Base-by-base conservation (phyloP, 2,797 vertebrate species). In the Centroberyx gerrardi region DNA sequence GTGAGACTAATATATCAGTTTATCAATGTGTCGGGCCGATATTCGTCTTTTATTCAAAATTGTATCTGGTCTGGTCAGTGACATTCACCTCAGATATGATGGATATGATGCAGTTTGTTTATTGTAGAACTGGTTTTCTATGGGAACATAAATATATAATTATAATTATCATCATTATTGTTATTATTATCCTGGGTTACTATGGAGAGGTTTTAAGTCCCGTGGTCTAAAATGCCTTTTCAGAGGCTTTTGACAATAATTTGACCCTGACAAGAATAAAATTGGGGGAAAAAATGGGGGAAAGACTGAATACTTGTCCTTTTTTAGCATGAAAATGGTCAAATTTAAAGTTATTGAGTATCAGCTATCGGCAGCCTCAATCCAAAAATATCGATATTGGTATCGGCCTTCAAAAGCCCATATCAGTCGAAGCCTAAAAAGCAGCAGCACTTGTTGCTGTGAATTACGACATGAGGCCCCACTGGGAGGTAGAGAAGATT, bases 401-500 rank as follows among this genome's bases (percentile, higher is more conserved):
- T 9, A 22, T 40, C 66, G 46, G 64, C 48, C 44, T 27, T 49
- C 28, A 65, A 51, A 72, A 64, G 2, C 48, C 42, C 59, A 36
- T 60, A 0, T 29, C 59, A 62, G 46, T 69, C 76, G 76, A 64
- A 31, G 65, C 36, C 70, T 72, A 80, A 82, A 80, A 69, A 75
- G 48, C 80, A 62, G 75, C 75, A 64, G 75, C 80, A 80, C 36
- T 68, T 82, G 74, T 73, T 42, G 79, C 67, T 66, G 63, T 90
- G 82, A 91, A 75, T 89, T 88, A 90, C 48, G 46, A 81, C 64
- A 58, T 18, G 58, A 68, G 74, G 84, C 70, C 82, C 85, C 73
- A 38, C 63, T 75, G 83, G 83, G 82, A 87, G 83, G 76, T 66
- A 55, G 64, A 55, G 62, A 73, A 88, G 91, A 93, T 93, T 93